Conservation (phyloP, 2,113 vertebrate species). For the Numida meleagris region DNA sequence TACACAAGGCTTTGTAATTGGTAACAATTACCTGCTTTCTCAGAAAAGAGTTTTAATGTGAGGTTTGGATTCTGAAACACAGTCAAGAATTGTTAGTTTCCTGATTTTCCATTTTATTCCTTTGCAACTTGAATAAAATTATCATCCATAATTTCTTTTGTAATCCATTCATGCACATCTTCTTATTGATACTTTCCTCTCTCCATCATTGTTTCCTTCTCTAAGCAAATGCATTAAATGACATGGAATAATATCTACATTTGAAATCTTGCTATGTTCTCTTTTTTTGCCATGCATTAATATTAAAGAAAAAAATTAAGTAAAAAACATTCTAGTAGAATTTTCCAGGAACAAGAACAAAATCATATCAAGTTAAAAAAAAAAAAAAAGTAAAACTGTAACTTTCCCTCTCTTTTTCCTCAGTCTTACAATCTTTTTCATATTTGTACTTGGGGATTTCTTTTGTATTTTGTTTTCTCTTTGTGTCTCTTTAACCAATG, state of each 20-base stretch:
- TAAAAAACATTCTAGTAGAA: neutral
- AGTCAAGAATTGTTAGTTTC: neutral
- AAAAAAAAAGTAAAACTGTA: neutral
- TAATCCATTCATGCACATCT: neutral
- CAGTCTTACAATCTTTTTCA: neutral
- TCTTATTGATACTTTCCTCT: neutral
- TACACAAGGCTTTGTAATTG: neutral
- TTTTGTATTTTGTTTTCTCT: neutral
- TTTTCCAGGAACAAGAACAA: neutral
- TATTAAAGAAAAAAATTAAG: neutral
- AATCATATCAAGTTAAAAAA: neutral
- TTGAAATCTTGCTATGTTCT: neutral
- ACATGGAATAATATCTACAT: neutral
- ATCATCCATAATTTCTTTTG: neutral
- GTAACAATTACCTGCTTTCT: neutral
- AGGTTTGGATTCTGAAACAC: neutral
- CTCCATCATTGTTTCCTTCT: neutral
- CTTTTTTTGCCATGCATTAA: neutral
- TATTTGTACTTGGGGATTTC: neutral
- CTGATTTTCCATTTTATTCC: neutral
- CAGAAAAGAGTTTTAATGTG: neutral
- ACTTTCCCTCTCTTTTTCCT: neutral
- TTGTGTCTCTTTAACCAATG: neutral
- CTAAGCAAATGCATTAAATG: neutral
- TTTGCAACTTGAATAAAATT: neutral